phyloP scores from a whole-genome alignment of 2,888 invertebrate species.

The Drosophila colorata region DNA sequence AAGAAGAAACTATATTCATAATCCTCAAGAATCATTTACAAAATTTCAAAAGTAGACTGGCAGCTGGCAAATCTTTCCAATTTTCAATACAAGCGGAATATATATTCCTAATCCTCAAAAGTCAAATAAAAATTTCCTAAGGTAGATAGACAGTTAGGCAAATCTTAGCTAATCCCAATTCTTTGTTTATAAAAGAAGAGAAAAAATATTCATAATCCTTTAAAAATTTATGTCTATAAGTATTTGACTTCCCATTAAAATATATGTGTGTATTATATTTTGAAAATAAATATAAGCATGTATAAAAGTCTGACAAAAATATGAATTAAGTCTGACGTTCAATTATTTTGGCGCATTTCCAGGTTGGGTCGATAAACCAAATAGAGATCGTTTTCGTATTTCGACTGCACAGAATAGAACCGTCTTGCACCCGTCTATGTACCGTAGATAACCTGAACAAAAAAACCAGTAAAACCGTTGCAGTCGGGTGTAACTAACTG shows the following conservation, averaged over 20 bases:
- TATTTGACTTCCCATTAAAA: constrained; percentile 50
- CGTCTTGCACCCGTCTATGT: neutral
- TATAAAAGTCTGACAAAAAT: constrained; percentile 30
- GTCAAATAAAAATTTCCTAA: neutral
- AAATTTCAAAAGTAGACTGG: neutral
- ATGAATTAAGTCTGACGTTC: constrained; percentile 23
- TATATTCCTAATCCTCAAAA: neutral
- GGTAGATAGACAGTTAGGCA: too few relatives aligned
- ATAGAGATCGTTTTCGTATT: neutral
- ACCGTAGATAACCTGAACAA: neutral
- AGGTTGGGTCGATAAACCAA: constrained; percentile 34
- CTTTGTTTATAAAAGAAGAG: constrained; percentile 4
- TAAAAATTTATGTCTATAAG: constrained; percentile 5
- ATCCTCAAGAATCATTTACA: neutral
- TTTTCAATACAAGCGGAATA: too few relatives aligned
- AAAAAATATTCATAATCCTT: constrained; percentile 15
- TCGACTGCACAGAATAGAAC: neutral
- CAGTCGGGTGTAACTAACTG: too few relatives aligned
- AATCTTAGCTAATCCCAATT: neutral
- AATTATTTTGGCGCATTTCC: constrained; percentile 47
- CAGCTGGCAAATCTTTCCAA: neutral
- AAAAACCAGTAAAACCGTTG: too few relatives aligned
- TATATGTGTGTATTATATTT: constrained; percentile 22
- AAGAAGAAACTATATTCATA: too few relatives aligned
- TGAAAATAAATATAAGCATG: constrained; percentile 41